A percentile compares a stretch with the other conserved stretches of the same genome.
Conservation (phyloP, 2,888 invertebrate genomes). For the Actias luna region DNA sequence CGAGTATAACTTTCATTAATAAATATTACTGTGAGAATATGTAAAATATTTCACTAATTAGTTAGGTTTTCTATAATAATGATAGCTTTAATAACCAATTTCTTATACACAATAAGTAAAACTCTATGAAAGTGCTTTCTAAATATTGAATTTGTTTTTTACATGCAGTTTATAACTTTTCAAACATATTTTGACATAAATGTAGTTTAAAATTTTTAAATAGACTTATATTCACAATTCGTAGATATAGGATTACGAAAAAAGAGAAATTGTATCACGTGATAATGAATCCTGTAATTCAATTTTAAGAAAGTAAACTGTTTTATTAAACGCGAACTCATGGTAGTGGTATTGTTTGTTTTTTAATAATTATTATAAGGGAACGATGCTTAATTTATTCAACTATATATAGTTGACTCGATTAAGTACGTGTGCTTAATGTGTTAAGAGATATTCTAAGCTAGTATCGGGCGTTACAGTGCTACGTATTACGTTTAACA, state of each 20-base stretch:
- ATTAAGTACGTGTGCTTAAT: conserved; percentile 73
- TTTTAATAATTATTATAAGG: conserved; percentile 11
- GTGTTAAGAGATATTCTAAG: conserved; percentile 45
- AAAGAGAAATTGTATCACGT: too few species aligned
- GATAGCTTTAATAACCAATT: conserved; percentile 4
- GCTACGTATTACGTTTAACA: conserved; percentile 75
- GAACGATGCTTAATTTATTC: conserved; percentile 19
- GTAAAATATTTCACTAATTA: too few species aligned
- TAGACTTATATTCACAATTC: too few species aligned
- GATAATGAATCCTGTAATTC: not conserved
- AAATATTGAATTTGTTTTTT: not conserved
- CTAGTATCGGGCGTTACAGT: conserved; percentile 56
- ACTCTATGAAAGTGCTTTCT: not conserved
- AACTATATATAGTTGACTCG: conserved; percentile 49
- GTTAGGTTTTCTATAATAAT: not conserved
- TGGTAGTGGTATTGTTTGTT: conserved; percentile 11
- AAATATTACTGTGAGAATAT: too few species aligned
- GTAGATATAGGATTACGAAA: too few species aligned
- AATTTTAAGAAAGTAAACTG: not conserved
- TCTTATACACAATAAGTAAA: conserved; percentile 5
- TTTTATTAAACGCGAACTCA: conserved; percentile 1
- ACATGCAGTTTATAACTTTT: not conserved
- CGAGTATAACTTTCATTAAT: too few species aligned
- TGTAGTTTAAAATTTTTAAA: too few species aligned
- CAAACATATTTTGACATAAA: too few species aligned